A percentile compares a stretch with the other conserved stretches of the same genome.
phyloP scores from a whole-genome alignment of 2,797 vertebrate genomes.

The Poecilia gillii region DNA sequence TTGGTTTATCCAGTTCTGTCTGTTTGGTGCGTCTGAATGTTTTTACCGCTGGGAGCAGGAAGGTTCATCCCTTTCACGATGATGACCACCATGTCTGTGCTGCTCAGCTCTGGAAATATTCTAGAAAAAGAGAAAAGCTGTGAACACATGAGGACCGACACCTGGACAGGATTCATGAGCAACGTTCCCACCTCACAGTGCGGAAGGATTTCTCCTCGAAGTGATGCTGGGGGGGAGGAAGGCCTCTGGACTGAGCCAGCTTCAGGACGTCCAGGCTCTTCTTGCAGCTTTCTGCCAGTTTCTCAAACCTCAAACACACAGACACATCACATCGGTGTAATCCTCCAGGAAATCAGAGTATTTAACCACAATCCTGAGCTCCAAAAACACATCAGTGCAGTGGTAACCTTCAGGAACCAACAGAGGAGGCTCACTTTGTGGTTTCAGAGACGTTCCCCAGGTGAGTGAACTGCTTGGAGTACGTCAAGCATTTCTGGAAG shows the following conservation, averaged over 20 bases:
- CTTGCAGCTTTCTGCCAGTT: slow-evolving; percentile 90
- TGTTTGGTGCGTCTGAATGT: no score
- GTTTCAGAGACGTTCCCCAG: slow-evolving; percentile 92
- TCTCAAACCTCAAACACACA: slow-evolving; percentile 88
- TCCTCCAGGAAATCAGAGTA: background rate
- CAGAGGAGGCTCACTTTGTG: slow-evolving; percentile 79
- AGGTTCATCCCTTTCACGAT: slow-evolving; percentile 95
- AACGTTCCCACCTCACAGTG: slow-evolving; percentile 84
- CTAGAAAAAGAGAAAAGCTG: slow-evolving; percentile 63
- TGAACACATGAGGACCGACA: background rate
- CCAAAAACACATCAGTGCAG: background rate
- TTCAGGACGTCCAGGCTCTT: slow-evolving; percentile 91
- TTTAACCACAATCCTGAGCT: background rate
- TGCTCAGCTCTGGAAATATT: slow-evolving; percentile 97
- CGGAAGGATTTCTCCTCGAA: slow-evolving; percentile 92
- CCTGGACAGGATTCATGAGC: background rate
- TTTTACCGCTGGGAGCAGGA: slow-evolving; percentile 90
- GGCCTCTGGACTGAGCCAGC: slow-evolving; percentile 87
- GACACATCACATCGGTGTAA: background rate
- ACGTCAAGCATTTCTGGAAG: slow-evolving; percentile 90
- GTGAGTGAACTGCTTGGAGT: slow-evolving; percentile 95
- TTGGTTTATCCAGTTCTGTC: background rate
- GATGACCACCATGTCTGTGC: slow-evolving; percentile 94
- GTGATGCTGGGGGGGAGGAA: slow-evolving; percentile 92
- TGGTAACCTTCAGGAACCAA: background rate